Conservation (phyloP, 1,140 invertebrate species). For the Coelopa frigida region DNA sequence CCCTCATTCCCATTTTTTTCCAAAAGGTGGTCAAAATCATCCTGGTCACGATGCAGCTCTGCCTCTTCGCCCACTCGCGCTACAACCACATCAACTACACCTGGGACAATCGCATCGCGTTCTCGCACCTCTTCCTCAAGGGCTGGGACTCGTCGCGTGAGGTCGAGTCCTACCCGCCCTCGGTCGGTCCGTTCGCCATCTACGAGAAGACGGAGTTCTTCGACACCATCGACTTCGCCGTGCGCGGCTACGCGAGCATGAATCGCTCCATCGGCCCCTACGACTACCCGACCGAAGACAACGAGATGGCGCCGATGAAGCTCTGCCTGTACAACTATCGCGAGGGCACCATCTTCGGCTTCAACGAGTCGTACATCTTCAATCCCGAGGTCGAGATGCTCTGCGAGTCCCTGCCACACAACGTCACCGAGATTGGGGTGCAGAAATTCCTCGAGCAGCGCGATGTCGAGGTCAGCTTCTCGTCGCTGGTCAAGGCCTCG, state of each 20-base stretch:
- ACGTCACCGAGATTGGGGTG: conserved; percentile 42
- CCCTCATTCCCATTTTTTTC: too few species aligned
- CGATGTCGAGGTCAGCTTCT: conserved; percentile 65
- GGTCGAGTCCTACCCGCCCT: conserved; percentile 89
- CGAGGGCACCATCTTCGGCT: conserved; percentile 74
- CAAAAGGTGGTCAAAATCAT: conserved; percentile 90
- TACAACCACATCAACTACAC: conserved; percentile 94
- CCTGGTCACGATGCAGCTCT: conserved; percentile 87
- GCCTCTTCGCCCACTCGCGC: conserved; percentile 88
- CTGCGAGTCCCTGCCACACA: conserved; percentile 56
- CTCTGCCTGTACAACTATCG: conserved; percentile 77
- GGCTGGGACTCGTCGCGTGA: conserved; percentile 83
- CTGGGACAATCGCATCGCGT: conserved; percentile 85
- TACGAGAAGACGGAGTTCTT: conserved; percentile 83
- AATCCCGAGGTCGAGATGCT: conserved; percentile 66
- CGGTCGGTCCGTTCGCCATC: conserved; percentile 80
- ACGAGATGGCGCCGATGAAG: conserved; percentile 58
- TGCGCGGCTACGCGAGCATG: conserved; percentile 70
- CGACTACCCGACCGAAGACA: conserved; percentile 69
- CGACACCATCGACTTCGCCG: conserved; percentile 76
- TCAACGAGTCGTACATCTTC: conserved; percentile 86
- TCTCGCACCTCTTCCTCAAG: conserved; percentile 86
- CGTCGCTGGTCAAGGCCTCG: conserved; percentile 63
- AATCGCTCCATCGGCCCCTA: conserved; percentile 81
- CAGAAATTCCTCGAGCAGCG: conserved; percentile 53